These are phyloP conservation scores for Geodia barretti DNA, from an alignment of 37 sponge, comb jelly and placozoan genomes.

Conservation along the genomic window DNA sequence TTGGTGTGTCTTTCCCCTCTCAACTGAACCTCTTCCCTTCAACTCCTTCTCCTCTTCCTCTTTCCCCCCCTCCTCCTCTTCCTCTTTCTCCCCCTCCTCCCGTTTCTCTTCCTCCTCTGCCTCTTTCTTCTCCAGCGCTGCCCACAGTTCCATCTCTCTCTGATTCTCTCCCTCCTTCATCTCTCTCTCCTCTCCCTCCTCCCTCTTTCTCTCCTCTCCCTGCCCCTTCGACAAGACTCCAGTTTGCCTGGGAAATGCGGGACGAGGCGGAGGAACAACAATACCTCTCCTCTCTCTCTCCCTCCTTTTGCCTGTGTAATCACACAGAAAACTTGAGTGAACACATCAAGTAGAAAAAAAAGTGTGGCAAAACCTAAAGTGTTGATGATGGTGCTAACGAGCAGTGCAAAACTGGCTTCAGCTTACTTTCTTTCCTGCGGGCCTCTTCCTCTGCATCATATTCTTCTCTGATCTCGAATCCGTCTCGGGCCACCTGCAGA, in stretches of 20 bases:
- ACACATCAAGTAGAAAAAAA: too few species aligned
- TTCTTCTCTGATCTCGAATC: constrained; percentile 75
- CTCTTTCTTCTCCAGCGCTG: constrained; percentile 50
- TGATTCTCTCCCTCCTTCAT: neutral
- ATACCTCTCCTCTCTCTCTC: neutral
- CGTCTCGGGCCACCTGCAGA: constrained; percentile 24
- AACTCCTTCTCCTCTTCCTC: constrained; percentile 6
- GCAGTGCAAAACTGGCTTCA: too few species aligned
- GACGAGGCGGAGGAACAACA: constrained; percentile 21
- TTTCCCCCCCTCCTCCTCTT: constrained; percentile 14
- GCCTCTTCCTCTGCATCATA: constrained; percentile 14
- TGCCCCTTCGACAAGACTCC: neutral
- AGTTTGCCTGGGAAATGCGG: constrained; percentile 8
- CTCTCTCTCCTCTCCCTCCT: neutral
- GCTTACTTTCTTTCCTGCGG: neutral
- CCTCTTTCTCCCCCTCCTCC: constrained; percentile 11
- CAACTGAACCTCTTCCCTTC: constrained; percentile 10
- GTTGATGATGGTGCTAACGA: too few species aligned
- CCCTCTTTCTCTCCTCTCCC: neutral
- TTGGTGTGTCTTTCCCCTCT: neutral
- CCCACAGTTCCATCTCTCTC: constrained; percentile 19
- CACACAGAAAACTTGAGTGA: neutral
- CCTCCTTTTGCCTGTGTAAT: constrained; percentile 10
- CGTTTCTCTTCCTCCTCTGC: constrained; percentile 37
- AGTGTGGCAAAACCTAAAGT: too few species aligned